Evolutionary conservation across 2,888 invertebrate genomes (phyloP).

Genomic region (Neelides folsomi): DNA sequence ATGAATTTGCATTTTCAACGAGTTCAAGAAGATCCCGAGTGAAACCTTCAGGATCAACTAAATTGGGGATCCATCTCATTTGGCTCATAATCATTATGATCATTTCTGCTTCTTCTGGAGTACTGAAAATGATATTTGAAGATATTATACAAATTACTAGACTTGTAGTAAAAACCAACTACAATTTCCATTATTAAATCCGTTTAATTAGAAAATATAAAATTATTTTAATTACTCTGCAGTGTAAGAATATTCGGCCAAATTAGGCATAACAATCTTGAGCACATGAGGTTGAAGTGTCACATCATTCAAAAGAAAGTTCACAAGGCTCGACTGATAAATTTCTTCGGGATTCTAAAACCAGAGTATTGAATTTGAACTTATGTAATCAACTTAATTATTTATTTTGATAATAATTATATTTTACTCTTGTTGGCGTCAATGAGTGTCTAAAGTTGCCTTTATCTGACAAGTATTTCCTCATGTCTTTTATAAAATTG

Average conservation of each 20-base stretch:
- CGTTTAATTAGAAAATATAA: not conserved
- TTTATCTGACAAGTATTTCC: constrained; percentile 9
- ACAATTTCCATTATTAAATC: no score
- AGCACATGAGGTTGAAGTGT: constrained; percentile 13
- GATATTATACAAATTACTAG: not conserved
- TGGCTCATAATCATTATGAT: constrained; percentile 13
- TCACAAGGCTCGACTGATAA: constrained; percentile 15
- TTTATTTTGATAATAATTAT: no score
- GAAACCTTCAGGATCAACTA: constrained; percentile 11
- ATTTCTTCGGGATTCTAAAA: constrained; percentile 13
- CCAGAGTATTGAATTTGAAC: not conserved
- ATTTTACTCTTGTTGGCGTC: constrained; percentile 14
- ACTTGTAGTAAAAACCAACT: no score
- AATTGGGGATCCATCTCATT: constrained; percentile 16
- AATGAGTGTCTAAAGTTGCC: constrained; percentile 12
- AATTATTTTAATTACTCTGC: constrained; percentile 9
- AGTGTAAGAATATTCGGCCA: constrained; percentile 13
- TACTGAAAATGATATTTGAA: not conserved
- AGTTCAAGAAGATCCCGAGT: constrained; percentile 6
- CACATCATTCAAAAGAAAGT: constrained; percentile 13
- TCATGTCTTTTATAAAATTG: constrained; percentile 12
- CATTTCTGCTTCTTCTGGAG: constrained; percentile 12
- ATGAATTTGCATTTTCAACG: constrained; percentile 7
- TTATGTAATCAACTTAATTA: no score
- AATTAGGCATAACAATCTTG: constrained; percentile 6